Conservation (phyloP, 2,113 vertebrate species). For the Lagopus leucura region DNA sequence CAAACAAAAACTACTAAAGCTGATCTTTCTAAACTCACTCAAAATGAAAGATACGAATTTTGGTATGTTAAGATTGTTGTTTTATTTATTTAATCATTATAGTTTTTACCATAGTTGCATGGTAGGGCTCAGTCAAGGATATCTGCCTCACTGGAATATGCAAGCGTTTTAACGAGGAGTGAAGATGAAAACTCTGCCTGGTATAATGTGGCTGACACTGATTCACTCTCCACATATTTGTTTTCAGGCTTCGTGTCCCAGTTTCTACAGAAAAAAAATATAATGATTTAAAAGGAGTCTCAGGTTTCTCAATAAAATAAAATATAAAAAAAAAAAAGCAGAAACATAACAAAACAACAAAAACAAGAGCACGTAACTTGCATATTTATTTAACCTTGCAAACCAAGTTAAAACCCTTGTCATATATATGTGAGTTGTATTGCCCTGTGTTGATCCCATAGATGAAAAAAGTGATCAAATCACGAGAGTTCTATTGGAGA, state of each 20-base stretch:
- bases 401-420: background rate
- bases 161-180: background rate
- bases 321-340: background rate
- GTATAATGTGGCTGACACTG: background rate
- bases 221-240: background rate
- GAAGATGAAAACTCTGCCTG: background rate
- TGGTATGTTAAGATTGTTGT: background rate
- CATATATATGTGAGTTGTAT: background rate
- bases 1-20: background rate
- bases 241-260: slow-evolving; percentile 16
- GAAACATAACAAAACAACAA: background rate
- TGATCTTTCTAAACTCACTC: background rate
- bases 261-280: background rate
- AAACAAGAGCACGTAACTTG: background rate
- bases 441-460: background rate
- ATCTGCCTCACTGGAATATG: background rate
- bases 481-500: background rate
- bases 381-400: background rate
- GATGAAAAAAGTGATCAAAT: background rate
- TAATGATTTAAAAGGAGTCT: background rate
- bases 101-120: background rate
- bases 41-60: background rate
- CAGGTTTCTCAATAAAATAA: background rate
- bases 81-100: background rate
- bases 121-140: background rate